A percentile compares a stretch with the other conserved stretches of the same genome.
phyloP scores from a whole-genome alignment of 2,797 vertebrate species.

The Gymnoscopelus braueri region DNA sequence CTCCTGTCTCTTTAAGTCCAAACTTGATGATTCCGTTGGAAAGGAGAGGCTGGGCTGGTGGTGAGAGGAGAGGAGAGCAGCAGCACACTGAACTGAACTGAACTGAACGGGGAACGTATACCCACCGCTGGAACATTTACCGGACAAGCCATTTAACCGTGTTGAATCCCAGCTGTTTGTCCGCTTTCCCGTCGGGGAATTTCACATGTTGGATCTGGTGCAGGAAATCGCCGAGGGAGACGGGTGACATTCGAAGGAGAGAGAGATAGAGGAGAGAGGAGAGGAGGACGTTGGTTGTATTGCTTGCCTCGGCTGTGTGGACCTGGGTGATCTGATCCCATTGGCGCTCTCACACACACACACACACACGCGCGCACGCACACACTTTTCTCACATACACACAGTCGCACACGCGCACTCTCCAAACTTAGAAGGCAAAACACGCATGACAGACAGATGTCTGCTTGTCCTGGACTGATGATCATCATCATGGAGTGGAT shows the following conservation, averaged over 20 bases:
- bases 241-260: background rate
- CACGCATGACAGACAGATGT: too few relatives aligned
- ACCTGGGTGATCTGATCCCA: background rate
- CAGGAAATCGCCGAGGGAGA: too few relatives aligned
- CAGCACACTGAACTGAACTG: too few relatives aligned
- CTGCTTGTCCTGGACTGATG: background rate
- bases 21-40: conserved; percentile 58
- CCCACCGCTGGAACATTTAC: too few relatives aligned
- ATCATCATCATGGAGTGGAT: conserved; percentile 47
- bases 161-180: too few relatives aligned
- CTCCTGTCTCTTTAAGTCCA: conserved; percentile 63
- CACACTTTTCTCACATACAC: background rate
- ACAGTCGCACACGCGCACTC: background rate
- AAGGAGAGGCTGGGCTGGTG: background rate
- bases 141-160: too few relatives aligned
- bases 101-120: too few relatives aligned
- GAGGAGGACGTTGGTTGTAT: conserved; percentile 17
- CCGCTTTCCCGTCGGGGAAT: too few relatives aligned
- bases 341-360: background rate
- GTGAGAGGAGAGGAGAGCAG: background rate
- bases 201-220: too few relatives aligned
- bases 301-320: conserved; percentile 45
- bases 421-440: background rate
- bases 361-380: conserved; percentile 16
- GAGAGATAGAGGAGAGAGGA: conserved; percentile 22